These are phyloP conservation scores for Paramormyrops kingsleyae DNA, from an alignment of 2,113 vertebrate species.

Conservation along the genomic window DNA sequence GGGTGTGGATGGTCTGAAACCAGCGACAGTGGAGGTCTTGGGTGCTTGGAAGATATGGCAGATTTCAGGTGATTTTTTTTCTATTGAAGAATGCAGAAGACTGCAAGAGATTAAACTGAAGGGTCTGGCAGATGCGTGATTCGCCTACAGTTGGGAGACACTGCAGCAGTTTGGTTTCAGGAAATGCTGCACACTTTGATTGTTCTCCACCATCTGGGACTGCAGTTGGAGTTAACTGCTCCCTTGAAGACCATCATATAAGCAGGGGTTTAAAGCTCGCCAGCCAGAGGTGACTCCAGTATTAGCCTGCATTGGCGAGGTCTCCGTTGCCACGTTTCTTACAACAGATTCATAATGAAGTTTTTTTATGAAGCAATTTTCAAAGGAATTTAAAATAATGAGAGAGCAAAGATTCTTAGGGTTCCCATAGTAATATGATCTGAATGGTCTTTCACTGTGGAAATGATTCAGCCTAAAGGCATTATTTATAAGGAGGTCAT, in stretches of 20 bases:
- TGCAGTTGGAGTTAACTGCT: not conserved
- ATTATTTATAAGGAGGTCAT: not conserved
- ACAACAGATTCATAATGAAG: conserved; percentile 8
- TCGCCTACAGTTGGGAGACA: not conserved
- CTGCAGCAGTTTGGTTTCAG: not conserved
- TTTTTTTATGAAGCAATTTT: not conserved
- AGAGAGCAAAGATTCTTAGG: not conserved
- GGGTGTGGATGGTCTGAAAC: not conserved
- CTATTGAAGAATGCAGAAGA: not conserved
- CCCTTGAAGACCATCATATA: not conserved
- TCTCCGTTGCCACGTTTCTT: not conserved
- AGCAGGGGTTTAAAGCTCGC: not conserved
- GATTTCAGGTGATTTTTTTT: not conserved
- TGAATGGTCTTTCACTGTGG: not conserved
- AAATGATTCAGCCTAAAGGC: not conserved
- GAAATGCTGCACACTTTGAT: not conserved
- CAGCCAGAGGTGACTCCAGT: not conserved
- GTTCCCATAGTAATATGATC: conserved; percentile 12
- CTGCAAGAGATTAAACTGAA: not conserved
- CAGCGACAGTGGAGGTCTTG: not conserved
- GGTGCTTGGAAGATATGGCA: not conserved
- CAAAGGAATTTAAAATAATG: not conserved
- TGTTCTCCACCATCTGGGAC: not conserved
- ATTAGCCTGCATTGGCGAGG: not conserved
- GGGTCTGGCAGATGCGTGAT: not conserved